These are phyloP conservation scores for Amiota mariae DNA, from an alignment of 2,888 invertebrate species.

Conservation along the genomic window DNA sequence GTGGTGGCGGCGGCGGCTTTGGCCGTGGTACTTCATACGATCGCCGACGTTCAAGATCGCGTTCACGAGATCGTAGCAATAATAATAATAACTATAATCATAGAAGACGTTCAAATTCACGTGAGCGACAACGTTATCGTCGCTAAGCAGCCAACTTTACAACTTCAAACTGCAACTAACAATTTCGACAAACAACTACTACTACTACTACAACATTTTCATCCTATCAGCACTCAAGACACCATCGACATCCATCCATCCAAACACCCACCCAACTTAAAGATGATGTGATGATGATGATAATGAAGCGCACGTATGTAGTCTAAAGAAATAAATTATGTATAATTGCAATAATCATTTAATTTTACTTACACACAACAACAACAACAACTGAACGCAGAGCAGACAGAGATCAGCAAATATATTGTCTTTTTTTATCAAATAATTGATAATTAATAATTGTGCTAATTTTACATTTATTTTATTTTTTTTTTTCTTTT, in stretches of 20 bases:
- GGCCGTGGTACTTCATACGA: slow-evolving; percentile 50
- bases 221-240: too few relatives aligned
- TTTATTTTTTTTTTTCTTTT: neutral
- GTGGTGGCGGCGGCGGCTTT: slow-evolving; percentile 45
- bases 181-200: too few relatives aligned
- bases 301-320: slow-evolving; percentile 60
- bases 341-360: slow-evolving; percentile 5
- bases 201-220: too few relatives aligned
- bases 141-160: slow-evolving; percentile 62
- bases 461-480: neutral
- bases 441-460: neutral
- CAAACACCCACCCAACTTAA: too few relatives aligned
- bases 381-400: neutral
- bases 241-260: too few relatives aligned
- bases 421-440: too few relatives aligned
- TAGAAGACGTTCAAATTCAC: slow-evolving; percentile 69
- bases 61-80: slow-evolving; percentile 62
- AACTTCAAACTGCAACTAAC: neutral
- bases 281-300: neutral
- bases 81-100: slow-evolving; percentile 60
- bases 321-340: slow-evolving; percentile 24
- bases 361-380: slow-evolving; percentile 5
- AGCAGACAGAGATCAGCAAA: neutral
- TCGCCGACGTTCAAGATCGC: slow-evolving; percentile 63
- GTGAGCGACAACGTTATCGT: slow-evolving; percentile 72